A percentile compares a stretch with the other conserved stretches of the same genome.
phyloP scores from a whole-genome alignment of 2,797 vertebrate species.

The Tapirus indicus region DNA sequence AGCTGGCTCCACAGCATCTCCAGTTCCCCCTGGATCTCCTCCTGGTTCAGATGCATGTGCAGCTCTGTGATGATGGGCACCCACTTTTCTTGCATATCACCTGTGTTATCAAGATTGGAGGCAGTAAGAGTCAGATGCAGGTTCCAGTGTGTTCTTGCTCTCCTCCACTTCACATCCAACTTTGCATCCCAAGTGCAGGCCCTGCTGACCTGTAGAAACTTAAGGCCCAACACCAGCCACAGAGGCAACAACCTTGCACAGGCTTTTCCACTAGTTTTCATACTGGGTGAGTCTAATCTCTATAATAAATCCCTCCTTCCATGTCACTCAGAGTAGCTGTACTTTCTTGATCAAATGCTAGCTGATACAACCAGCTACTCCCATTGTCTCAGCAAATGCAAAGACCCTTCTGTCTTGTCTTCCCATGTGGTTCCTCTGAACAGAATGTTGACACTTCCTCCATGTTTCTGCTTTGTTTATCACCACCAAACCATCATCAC shows the following conservation, averaged over 20 bases:
- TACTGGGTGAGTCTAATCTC: not conserved
- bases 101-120: not conserved
- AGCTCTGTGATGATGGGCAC: not conserved
- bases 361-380: not conserved
- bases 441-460: not conserved
- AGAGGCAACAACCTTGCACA: not conserved
- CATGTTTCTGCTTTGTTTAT: not conserved
- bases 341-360: not conserved
- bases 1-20: not conserved
- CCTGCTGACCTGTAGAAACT: not conserved
- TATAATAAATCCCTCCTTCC: not conserved
- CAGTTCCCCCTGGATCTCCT: not conserved
- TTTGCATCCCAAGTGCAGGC: not conserved
- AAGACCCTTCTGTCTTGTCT: not conserved
- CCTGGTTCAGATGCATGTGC: not conserved
- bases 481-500: not conserved
- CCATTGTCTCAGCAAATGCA: not conserved
- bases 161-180: not conserved
- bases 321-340: not conserved
- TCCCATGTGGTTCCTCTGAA: not conserved
- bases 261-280: not conserved
- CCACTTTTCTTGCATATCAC: not conserved
- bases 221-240: not conserved
- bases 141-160: not conserved
- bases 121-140: fast-evolving